A percentile compares a stretch with the other conserved stretches of the same genome.
These are phyloP conservation scores for Eristalinus sepulchralis DNA, from an alignment of 2,888 invertebrate species.

Conservation along the genomic window DNA sequence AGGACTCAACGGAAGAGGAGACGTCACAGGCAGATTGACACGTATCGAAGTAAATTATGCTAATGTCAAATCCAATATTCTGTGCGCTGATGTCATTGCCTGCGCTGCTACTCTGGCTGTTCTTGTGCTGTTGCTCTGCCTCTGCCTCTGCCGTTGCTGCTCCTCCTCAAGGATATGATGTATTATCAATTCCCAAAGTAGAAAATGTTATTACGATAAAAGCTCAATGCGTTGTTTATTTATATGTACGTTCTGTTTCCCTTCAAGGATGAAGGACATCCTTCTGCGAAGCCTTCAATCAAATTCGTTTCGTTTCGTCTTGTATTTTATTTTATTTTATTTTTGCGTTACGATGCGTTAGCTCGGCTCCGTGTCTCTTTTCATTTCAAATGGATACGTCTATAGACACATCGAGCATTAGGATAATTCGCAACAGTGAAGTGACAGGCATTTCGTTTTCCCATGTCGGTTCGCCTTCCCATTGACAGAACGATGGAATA, in stretches of 20 bases:
- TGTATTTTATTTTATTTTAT: background rate
- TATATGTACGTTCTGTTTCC: constrained; percentile 31
- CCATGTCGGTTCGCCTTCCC: constrained; percentile 51
- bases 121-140: too few relatives aligned
- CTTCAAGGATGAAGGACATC: constrained; percentile 61
- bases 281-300: constrained; percentile 65
- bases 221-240: constrained; percentile 72
- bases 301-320: constrained; percentile 52
- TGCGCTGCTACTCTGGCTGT: background rate
- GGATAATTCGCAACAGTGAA: constrained; percentile 68
- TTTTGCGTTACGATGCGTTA: background rate
- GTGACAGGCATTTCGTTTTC: constrained; percentile 69
- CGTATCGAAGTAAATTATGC: constrained; percentile 77
- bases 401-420: constrained; percentile 47
- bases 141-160: background rate
- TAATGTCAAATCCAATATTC: constrained; percentile 77
- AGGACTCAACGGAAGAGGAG: background rate
- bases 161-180: constrained; percentile 64
- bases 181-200: constrained; percentile 74
- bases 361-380: background rate
- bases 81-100: constrained; percentile 64
- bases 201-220: constrained; percentile 74
- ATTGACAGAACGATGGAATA: constrained; percentile 45
- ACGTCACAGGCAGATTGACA: constrained; percentile 60
- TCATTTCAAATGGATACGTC: constrained; percentile 55